Evolutionary conservation across 2,797 vertebrate species (phyloP).

Genomic region (Moxostoma hubbsi): DNA sequence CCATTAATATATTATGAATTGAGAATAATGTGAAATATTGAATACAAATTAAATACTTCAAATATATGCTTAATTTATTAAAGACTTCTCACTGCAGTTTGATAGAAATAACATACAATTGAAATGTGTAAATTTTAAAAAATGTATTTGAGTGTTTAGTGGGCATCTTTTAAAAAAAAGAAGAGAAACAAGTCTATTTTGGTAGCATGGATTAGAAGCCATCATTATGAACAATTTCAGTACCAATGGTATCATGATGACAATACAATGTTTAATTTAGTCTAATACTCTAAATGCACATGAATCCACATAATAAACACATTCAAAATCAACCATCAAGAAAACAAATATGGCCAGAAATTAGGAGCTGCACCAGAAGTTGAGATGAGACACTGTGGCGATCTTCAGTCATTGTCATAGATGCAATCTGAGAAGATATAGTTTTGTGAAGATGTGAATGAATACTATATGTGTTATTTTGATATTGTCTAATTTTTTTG

Average conservation of each 20-base stretch:
- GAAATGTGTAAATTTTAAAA: too few relatives aligned
- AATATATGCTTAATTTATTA: too few relatives aligned
- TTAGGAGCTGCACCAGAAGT: slow-evolving; percentile 22
- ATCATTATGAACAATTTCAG: too few relatives aligned
- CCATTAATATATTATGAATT: too few relatives aligned
- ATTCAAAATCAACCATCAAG: slow-evolving; percentile 13
- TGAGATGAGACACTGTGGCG: not conserved
- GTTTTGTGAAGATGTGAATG: not conserved
- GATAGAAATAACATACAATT: too few relatives aligned
- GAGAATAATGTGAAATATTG: too few relatives aligned
- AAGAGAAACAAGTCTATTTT: too few relatives aligned
- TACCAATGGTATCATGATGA: not conserved
- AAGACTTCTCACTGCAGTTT: too few relatives aligned
- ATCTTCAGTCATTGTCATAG: slow-evolving; percentile 87
- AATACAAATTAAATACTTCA: too few relatives aligned
- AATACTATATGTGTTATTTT: not conserved
- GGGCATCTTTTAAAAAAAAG: too few relatives aligned
- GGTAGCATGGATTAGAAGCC: too few relatives aligned
- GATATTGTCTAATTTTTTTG: not conserved
- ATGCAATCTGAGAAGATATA: slow-evolving; percentile 82
- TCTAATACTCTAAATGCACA: not conserved
- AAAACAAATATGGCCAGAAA: not conserved
- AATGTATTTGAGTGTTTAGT: too few relatives aligned
- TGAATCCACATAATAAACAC: slow-evolving; percentile 47
- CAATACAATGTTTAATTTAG: not conserved